A percentile compares a stretch with the other conserved stretches of the same genome.
phyloP scores from a whole-genome alignment of 2,888 invertebrate species.

The Epicampocera succincta region DNA sequence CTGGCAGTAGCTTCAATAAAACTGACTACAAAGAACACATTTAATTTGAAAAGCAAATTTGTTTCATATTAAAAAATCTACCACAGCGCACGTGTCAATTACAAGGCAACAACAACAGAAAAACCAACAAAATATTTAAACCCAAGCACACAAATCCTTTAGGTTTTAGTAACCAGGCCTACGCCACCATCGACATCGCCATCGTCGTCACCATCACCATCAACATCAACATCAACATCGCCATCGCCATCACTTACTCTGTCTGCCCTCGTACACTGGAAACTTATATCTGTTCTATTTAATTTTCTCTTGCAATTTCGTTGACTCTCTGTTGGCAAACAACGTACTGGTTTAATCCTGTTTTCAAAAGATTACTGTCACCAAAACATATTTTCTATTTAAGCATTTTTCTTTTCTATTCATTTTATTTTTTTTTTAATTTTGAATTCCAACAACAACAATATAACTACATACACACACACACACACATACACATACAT shows the following conservation, averaged over 20 bases:
- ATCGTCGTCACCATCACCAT: conserved; percentile 9
- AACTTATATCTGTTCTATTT: conserved; percentile 41
- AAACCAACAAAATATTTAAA: conserved; percentile 32
- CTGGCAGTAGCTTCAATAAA: conserved; percentile 40
- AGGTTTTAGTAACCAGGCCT: conserved; percentile 63
- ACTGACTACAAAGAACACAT: conserved; percentile 33
- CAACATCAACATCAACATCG: conserved; percentile 5
- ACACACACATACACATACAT: conserved; percentile 30
- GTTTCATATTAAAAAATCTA: conserved; percentile 77
- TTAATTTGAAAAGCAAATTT: conserved; percentile 65
- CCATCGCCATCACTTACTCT: conserved; percentile 1
- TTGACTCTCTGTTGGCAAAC: conserved; percentile 54
- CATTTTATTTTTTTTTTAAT: conserved; percentile 7
- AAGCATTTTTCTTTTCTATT: conserved; percentile 16
- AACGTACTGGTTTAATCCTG: conserved; percentile 78
- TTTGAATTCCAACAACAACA: conserved; percentile 36
- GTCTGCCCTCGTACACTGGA: background rate
- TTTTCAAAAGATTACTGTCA: conserved; percentile 81
- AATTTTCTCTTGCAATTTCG: conserved; percentile 45
- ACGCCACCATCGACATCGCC: conserved; percentile 22
- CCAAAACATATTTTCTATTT: conserved; percentile 80
- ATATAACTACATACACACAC: conserved; percentile 24
- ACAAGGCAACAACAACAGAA: conserved; percentile 64
- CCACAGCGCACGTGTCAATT: conserved; percentile 77
- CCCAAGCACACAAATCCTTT: conserved; percentile 49